Percentiles rank a stretch among this genome's conserved stretches.
Evolutionary conservation across 2,888 invertebrate genomes (phyloP).

Genomic region (Acanthosepion lycidas): DNA sequence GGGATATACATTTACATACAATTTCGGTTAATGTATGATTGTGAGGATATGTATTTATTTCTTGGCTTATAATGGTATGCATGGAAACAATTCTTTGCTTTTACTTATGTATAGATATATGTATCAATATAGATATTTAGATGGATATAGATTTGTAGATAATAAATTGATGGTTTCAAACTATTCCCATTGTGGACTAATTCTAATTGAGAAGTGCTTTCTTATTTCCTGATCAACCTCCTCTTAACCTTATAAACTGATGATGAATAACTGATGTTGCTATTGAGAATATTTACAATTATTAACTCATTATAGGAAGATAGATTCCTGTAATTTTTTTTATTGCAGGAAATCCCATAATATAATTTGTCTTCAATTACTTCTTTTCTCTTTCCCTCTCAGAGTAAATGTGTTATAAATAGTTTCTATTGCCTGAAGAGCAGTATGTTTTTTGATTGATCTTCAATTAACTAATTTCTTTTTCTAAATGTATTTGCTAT

Average conservation of each 20-base stretch:
- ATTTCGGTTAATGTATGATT: background rate
- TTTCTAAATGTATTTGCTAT: no score
- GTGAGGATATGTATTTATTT: background rate
- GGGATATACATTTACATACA: background rate
- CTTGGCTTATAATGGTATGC: background rate
- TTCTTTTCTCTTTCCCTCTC: background rate
- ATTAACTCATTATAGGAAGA: no score
- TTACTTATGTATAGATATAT: background rate
- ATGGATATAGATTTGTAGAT: background rate
- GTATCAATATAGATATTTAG: background rate
- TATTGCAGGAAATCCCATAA: background rate
- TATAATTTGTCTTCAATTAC: background rate
- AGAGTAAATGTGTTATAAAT: no score
- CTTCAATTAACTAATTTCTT: no score
- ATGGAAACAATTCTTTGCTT: background rate
- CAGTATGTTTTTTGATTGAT: no score
- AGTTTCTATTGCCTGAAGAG: no score
- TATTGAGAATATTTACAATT: no score
- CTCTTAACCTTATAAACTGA: no score
- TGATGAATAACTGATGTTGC: no score
- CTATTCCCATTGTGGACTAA: background rate
- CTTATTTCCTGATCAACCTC: no score
- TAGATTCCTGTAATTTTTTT: no score
- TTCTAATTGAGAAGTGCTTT: background rate
- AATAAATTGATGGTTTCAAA: background rate